These are phyloP conservation scores for Conus betulinus DNA, from an alignment of 1,140 invertebrate genomes.

Conservation along the genomic window DNA sequence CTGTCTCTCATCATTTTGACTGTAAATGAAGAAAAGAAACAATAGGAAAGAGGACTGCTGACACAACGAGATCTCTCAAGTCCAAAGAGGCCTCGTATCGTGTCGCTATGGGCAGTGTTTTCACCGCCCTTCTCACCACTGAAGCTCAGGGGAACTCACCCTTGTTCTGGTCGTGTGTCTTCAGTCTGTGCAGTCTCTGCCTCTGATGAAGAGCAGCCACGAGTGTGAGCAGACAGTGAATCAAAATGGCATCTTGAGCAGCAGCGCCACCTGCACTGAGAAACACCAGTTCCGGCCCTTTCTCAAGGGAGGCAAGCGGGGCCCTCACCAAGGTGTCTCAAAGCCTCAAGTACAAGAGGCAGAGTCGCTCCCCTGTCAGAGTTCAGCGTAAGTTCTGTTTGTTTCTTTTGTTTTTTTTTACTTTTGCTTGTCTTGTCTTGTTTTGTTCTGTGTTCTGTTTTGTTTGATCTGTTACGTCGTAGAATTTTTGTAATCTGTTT, in stretches of 20 bases:
- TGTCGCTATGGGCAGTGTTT: too few relatives aligned
- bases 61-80: too few relatives aligned
- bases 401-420: too few relatives aligned
- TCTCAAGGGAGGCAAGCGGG: slow-evolving; percentile 85
- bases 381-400: not conserved
- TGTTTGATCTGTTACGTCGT: too few relatives aligned
- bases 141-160: not conserved
- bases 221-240: slow-evolving; percentile 88
- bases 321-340: slow-evolving; percentile 83
- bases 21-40: too few relatives aligned
- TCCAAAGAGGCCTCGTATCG: too few relatives aligned
- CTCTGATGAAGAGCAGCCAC: slow-evolving; percentile 85
- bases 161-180: not conserved
- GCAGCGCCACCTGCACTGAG: slow-evolving; percentile 85
- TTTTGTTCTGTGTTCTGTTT: too few relatives aligned
- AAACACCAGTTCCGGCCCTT: slow-evolving; percentile 86
- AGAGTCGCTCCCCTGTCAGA: not conserved
- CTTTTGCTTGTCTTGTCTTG: too few relatives aligned
- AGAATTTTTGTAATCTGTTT: too few relatives aligned
- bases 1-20: too few relatives aligned
- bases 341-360: slow-evolving; percentile 74
- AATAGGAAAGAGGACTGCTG: too few relatives aligned
- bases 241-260: slow-evolving; percentile 85
- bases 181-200: slow-evolving; percentile 85
- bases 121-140: too few relatives aligned